These are phyloP conservation scores for Alviniconcha marisindica DNA, from an alignment of 1,140 invertebrate species.

Conservation along the genomic window DNA sequence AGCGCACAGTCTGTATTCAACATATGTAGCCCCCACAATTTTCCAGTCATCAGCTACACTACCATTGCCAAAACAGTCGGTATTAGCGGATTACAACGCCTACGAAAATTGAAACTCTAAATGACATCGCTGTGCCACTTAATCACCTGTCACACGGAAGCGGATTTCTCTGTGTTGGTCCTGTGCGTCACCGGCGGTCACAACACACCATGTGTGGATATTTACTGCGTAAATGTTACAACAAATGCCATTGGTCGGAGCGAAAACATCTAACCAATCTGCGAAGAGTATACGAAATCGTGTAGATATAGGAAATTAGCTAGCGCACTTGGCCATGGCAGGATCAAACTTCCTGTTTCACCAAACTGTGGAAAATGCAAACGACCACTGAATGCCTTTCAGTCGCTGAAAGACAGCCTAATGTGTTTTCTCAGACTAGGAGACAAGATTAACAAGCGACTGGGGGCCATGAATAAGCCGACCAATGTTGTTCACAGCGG, in stretches of 20 bases:
- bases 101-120: no score
- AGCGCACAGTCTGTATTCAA: no score
- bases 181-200: constrained; percentile 18
- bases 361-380: constrained; percentile 3
- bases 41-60: no score
- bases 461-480: constrained; percentile 58
- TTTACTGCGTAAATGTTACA: not conserved
- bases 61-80: no score
- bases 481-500: constrained; percentile 68
- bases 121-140: not conserved
- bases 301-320: constrained; percentile 18
- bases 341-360: constrained; percentile 38
- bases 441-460: constrained; percentile 29
- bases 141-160: constrained; percentile 30
- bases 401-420: constrained; percentile 1
- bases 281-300: not conserved
- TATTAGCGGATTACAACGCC: no score
- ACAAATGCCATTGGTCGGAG: constrained; percentile 12
- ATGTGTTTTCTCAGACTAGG: constrained; percentile 37
- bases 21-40: no score
- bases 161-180: not conserved
- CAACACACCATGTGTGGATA: constrained; percentile 29
- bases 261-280: not conserved
- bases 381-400: not conserved
- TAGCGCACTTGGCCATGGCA: constrained; percentile 18